Evolutionary conservation across 2,797 vertebrate species (phyloP).

Genomic region (Pseudomugil gertrudae): DNA sequence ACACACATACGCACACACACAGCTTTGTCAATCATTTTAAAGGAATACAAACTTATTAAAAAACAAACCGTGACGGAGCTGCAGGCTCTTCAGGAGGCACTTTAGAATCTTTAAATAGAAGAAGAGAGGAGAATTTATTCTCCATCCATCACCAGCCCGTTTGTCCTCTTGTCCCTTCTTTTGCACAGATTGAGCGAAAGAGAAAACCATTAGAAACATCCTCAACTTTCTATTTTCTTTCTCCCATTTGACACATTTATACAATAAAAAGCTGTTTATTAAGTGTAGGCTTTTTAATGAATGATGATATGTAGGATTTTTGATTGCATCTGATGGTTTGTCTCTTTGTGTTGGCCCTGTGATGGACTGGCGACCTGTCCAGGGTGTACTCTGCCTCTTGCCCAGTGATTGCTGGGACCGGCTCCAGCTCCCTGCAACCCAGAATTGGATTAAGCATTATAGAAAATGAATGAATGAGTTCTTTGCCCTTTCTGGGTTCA

Average conservation of each 20-base stretch:
- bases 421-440: too few species aligned
- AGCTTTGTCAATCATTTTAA: slow-evolving; percentile 2
- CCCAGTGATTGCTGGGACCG: too few species aligned
- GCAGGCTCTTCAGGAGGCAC: neutral
- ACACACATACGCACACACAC: too few species aligned
- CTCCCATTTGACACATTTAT: neutral
- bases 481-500: slow-evolving; percentile 18
- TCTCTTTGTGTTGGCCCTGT: too few species aligned
- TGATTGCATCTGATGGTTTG: slow-evolving; percentile 34
- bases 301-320: slow-evolving; percentile 29
- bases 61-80: neutral
- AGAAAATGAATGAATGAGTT: too few species aligned
- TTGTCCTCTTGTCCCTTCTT: neutral
- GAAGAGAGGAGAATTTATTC: neutral
- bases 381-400: too few species aligned
- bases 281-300: neutral
- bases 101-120: neutral
- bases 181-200: neutral
- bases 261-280: neutral
- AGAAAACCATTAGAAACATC: neutral
- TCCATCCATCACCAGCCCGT: neutral
- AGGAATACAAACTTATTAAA: neutral
- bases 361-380: too few species aligned
- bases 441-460: too few species aligned
- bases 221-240: neutral